Evolutionary conservation across 2,113 vertebrate genomes (phyloP), one percentile per base, ranked within the genome.

Genomic region (Gnathonemus longibarbis): DNA sequence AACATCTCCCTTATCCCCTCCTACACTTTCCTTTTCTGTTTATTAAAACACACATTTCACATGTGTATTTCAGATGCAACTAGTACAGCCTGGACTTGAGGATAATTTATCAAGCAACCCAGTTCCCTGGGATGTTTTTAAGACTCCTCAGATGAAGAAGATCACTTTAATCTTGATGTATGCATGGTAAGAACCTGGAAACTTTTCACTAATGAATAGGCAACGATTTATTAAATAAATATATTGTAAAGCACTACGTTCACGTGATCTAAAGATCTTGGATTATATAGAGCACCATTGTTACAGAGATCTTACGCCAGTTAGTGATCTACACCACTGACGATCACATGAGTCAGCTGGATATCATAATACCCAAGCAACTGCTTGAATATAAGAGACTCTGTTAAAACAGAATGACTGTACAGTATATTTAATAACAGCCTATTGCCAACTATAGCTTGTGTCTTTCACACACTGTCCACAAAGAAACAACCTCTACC

Each of bases 101-200:
- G 95, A 96, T 5, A 74, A 39, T 31, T 31, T 31, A 66, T 91
- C 95, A 86, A 94, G 91, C 87, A 95, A 95, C 39, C 96, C 96
- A n/a, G 95, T 96, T 86, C 94, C 95, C 74, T 50, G 96, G 0
- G 95, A 96, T 84, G 93, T 97, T 89, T 94, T 97, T 92, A 96
- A 94, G 88, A 97, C 96, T 27, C 95, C 96, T 8, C 93, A 66
- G 13, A 96, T 97, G 96, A 96, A 96, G 90, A 96, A 91, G 88
- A 96, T 93, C 91, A 97, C 96, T 0, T 88, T 97, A 0, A 97
- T 97, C 85, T 92, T 97, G 42, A 97, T 97, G 96, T 96, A 95
- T 0, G 95, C 96, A 89, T 97, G 96, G 96, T 97, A 93, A 96
- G 96, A 74, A 50, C 8, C 35, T 46, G 35, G 3, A 17, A 58